These are phyloP conservation scores for Sarcoramphus papa DNA, from an alignment of 2,797 vertebrate genomes.

Conservation along the genomic window DNA sequence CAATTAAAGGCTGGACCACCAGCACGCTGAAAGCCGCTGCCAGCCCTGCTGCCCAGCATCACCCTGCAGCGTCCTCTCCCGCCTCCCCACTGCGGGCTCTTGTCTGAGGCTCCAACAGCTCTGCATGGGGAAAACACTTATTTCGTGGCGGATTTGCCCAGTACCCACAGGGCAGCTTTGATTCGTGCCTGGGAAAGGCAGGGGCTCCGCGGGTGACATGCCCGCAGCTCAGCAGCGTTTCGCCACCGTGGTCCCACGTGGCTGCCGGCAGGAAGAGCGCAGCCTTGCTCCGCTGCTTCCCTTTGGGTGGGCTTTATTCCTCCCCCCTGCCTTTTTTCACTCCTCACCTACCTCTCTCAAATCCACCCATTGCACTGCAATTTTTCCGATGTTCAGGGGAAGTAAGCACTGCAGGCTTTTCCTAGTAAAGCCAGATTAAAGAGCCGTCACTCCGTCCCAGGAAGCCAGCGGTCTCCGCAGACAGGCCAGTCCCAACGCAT, in stretches of 20 bases:
- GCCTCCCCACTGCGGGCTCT: neutral
- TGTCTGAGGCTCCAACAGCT: neutral
- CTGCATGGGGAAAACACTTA: neutral
- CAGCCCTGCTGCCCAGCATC: neutral
- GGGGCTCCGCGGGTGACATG: neutral
- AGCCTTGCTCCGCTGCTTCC: neutral
- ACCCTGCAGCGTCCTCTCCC: neutral
- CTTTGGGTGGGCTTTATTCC: neutral
- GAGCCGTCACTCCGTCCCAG: neutral
- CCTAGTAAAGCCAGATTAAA: neutral
- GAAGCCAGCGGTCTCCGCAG: neutral
- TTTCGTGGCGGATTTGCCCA: neutral
- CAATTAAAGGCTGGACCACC: neutral
- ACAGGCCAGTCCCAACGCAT: neutral
- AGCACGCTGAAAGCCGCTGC: neutral
- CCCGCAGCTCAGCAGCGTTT: neutral
- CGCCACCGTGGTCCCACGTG: accelerated
- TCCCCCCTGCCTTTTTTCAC: neutral
- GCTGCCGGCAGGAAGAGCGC: neutral
- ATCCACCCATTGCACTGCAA: neutral
- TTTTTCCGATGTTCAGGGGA: neutral
- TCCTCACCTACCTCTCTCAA: neutral
- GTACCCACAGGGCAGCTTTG: neutral
- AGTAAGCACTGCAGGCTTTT: neutral
- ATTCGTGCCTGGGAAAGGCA: neutral